Evolutionary conservation across 92 coral and sea anemone species (phyloP), one percentile per base, ranked within the genome.

Genomic region (Heliopora coerulea): DNA sequence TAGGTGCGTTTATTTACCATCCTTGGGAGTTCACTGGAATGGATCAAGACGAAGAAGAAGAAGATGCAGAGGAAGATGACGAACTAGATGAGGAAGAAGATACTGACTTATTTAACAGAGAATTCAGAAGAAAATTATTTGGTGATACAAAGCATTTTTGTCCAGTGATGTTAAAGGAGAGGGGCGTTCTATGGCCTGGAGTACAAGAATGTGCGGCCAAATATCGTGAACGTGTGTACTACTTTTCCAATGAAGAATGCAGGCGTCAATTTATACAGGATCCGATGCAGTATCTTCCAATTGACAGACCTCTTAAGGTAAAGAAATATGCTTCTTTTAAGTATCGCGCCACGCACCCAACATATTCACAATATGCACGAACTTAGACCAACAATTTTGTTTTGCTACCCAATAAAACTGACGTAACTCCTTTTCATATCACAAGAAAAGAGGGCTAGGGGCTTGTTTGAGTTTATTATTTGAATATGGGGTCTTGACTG

Each of bases 1-100:
- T 68, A 89, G 95, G 89, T 15, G 91, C 88, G 59, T 95, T 89
- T 52, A 88, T 75, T 78, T 95, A 95, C 69, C 89, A 86, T 59
- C 91, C 91, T 46, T 95, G 96, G 99, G 99, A 95, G 73, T 95
- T 87, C 88, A 90, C 95, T 2, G 99, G 99, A 27, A 95, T 95
- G 95, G 99, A 95, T 78, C 95, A 90, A 68, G 99, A 95, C 41
- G 99, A 95, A 50, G 96, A 95, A 59, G 99, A 90, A 54, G 99
- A 90, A 65, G 99, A 90, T 56, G 96, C 82, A 15, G 99, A 84
- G 56, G 95, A 88, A 3, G 95, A 89, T 1, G 99, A 93, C 33
- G 99, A 95, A 15, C 88, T 90, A 20, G 96, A 90, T 3, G 99
- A 95, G 24, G 97, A 92, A 34, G 97, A 86, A 34, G 85, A 59